phyloP scores from a whole-genome alignment of 2,888 invertebrate genomes.

The Aspidiotus rigidus region DNA sequence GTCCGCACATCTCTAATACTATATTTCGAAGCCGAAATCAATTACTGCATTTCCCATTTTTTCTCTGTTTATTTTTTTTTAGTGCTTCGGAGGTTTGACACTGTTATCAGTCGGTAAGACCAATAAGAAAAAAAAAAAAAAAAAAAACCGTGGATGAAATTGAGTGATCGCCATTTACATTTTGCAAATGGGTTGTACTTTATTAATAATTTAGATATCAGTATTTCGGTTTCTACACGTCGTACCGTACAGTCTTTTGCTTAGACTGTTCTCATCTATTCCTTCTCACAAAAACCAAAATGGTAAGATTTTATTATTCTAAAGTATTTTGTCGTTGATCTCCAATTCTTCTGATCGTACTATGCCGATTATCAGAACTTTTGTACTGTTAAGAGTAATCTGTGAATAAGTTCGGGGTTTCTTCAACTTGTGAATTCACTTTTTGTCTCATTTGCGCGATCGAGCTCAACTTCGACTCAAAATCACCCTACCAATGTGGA shows the following conservation, averaged over 20 bases:
- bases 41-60: conserved; percentile 30
- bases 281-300: conserved; percentile 28
- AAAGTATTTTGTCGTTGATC: no score
- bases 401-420: no score
- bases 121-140: conserved; percentile 13
- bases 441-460: no score
- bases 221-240: conserved; percentile 1
- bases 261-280: conserved; percentile 1
- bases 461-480: no score
- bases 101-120: conserved; percentile 32
- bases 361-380: no score
- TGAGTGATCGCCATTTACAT: conserved; percentile 33
- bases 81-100: conserved; percentile 31
- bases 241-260: background rate
- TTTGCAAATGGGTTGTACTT: conserved; percentile 33
- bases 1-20: background rate
- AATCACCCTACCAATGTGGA: no score
- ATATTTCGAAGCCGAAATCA: background rate
- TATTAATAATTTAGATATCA: conserved; percentile 10
- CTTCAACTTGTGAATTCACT: no score
- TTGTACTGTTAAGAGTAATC: no score
- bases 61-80: conserved; percentile 32
- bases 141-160: conserved; percentile 32
- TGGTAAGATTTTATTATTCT: conserved; percentile 17
- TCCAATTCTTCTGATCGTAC: no score